These are phyloP conservation scores for Pectinophora gossypiella DNA, from an alignment of 1,140 invertebrate genomes.

Conservation along the genomic window DNA sequence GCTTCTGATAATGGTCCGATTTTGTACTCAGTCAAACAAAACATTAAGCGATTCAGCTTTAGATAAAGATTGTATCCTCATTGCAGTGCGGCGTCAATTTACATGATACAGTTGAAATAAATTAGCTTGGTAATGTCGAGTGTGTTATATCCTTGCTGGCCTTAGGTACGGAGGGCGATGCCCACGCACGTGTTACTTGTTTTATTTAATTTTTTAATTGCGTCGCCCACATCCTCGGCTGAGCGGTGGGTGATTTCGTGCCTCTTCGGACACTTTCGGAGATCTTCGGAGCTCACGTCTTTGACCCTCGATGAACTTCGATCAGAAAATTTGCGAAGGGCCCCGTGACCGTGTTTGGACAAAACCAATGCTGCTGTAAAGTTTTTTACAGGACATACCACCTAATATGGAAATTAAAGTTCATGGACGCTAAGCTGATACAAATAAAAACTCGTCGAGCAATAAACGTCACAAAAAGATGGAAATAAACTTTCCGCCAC, in stretches of 20 bases:
- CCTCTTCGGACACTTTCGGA: slow-evolving; percentile 4
- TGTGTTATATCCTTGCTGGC: background rate
- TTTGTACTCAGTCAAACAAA: too few relatives aligned
- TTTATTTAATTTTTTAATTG: slow-evolving; percentile 68
- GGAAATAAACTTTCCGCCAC: slow-evolving; percentile 26
- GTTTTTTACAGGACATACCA: background rate
- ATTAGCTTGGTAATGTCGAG: background rate
- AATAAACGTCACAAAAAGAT: background rate
- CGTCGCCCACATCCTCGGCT: slow-evolving; percentile 42
- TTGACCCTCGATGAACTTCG: slow-evolving; percentile 3
- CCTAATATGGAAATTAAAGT: background rate
- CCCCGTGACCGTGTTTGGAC: background rate
- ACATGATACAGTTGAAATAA: background rate
- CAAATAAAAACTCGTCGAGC: background rate
- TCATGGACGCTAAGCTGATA: background rate
- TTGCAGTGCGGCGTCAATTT: background rate
- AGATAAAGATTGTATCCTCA: background rate
- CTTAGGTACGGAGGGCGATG: slow-evolving; percentile 9
- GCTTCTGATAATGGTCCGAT: background rate
- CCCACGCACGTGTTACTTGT: slow-evolving; percentile 32
- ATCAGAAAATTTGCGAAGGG: background rate
- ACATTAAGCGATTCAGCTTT: too few relatives aligned
- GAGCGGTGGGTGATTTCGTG: slow-evolving; percentile 4
- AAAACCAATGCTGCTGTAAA: background rate
- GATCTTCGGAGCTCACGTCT: background rate